Evolutionary conservation across 1,140 invertebrate species (phyloP).

Genomic region (Brevipalpus yothersi): DNA sequence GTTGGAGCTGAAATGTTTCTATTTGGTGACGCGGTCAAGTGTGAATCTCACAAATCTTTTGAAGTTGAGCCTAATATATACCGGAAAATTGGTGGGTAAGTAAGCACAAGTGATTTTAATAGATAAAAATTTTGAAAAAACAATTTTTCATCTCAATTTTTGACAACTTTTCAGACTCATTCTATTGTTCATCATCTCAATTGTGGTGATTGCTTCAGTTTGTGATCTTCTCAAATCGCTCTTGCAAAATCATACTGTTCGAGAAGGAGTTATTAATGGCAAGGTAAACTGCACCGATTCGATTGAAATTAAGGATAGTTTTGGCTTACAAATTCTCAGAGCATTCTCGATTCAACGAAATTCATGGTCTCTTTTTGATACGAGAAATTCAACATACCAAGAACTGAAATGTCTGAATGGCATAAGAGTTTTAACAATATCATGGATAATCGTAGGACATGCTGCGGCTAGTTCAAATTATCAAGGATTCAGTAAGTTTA

Average conservation of each 20-base stretch:
- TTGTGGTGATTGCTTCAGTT: too few species aligned
- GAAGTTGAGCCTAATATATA: background rate
- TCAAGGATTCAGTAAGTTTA: background rate
- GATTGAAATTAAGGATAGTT: too few species aligned
- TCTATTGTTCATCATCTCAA: too few species aligned
- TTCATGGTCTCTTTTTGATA: background rate
- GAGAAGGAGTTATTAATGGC: too few species aligned
- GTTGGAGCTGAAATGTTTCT: background rate
- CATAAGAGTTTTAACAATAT: slow-evolving; percentile 56
- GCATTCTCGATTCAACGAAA: background rate
- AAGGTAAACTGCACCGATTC: too few species aligned
- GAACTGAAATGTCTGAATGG: slow-evolving; percentile 34
- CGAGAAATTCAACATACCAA: background rate
- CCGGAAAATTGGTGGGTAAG: background rate
- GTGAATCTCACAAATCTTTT: background rate
- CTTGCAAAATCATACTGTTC: too few species aligned
- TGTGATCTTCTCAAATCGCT: too few species aligned
- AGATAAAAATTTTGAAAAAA: too few species aligned
- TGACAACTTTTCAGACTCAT: too few species aligned
- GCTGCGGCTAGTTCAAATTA: slow-evolving; percentile 19
- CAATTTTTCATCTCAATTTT: too few species aligned
- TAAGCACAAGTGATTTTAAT: background rate
- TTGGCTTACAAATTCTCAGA: background rate
- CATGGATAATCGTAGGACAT: slow-evolving; percentile 76
- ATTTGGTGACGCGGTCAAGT: background rate